Base-by-base conservation (phyloP, 2,888 invertebrate species). In the Dorcus parallelipipedus region DNA sequence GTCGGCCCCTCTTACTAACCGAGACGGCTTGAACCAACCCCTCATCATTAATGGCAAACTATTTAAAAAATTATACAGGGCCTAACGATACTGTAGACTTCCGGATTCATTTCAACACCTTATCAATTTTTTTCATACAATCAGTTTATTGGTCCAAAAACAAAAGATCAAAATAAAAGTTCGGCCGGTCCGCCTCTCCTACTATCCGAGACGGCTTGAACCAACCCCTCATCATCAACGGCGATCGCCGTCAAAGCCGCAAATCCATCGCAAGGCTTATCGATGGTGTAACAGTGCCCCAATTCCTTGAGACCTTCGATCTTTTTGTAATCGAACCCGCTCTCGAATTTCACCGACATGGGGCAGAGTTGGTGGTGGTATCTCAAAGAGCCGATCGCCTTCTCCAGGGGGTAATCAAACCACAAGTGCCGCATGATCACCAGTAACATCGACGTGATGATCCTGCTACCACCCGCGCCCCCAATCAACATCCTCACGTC, bases 391-490 rank as follows among this genome's bases (percentile, higher is more conserved):
- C 81, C 79, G 17, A 85, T 80, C 0, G 86, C 82, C 49, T 79
- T 72, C 60, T 81, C 76, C 33, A 87, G 76, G 26, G 78, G 75
- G 62, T 82, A 76, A 33, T 79, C 80, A 67, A 85, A 81, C 81
- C 83, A 84, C n/a, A 87, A 69, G 66, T 82, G 78, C 39, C 81
- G 77, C n/a, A 84, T 69, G 7, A 81, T 74, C 1, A 82, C 79
- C 84, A 85, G 75, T 6, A 89, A 86, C 3, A 91, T 85, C 60
- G 91, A 86, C 0, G 93, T 91, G 3, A 93, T 93, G 62, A 97
- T 97, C 77, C 89, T 91, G 0, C 91, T 89, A 33, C 97, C 97
- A 2, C 97, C 96, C 2, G 96, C 93, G 1, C 89, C 95, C 1
- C 97, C 97, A 4, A 91, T 67, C 0, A 86, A 80, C 71, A 87